Conservation (phyloP, 2,113 vertebrate species). For the Myotis lucifugus region DNA sequence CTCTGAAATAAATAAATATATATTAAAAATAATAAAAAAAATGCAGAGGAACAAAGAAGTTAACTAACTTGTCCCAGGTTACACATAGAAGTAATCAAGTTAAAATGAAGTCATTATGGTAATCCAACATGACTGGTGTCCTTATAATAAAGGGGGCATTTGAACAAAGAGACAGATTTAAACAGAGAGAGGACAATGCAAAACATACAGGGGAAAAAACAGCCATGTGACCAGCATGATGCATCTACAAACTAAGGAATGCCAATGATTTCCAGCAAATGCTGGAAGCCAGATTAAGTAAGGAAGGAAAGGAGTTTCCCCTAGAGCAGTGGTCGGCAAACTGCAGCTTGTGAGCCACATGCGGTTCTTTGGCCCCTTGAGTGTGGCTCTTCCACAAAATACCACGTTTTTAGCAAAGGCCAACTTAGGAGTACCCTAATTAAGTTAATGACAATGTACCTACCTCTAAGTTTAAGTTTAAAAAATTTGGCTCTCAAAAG, state of each 20-base stretch:
- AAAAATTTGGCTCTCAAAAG: too few species aligned
- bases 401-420: too few species aligned
- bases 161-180: background rate
- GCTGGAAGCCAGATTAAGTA: background rate
- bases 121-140: background rate
- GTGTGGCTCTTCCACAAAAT: too few species aligned
- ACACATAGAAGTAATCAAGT: background rate
- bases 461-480: too few species aligned
- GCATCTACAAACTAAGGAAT: background rate
- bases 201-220: background rate
- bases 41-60: background rate
- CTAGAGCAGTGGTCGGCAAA: too few species aligned
- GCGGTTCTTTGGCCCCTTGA: too few species aligned
- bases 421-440: too few species aligned
- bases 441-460: too few species aligned
- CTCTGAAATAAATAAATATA: too few species aligned
- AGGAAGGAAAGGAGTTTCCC: background rate
- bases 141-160: background rate
- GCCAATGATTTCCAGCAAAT: background rate
- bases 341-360: too few species aligned
- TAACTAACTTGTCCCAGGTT: background rate
- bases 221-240: background rate
- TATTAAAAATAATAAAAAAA: too few species aligned
- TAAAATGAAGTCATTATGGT: background rate
- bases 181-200: background rate